Conservation (phyloP, 2,888 invertebrate genomes). For the Nymphalis urticae region DNA sequence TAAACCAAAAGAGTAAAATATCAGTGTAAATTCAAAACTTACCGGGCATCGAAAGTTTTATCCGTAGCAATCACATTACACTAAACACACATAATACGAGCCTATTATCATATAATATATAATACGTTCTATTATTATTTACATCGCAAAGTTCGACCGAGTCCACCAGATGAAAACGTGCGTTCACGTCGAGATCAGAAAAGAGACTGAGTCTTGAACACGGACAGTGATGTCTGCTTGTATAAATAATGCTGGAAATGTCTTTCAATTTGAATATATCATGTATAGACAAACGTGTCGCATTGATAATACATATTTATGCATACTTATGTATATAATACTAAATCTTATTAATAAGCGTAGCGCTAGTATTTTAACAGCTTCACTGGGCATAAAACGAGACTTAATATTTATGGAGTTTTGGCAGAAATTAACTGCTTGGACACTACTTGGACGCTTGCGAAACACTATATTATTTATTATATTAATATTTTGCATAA, state of each 20-base stretch:
- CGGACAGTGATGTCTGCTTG: neutral
- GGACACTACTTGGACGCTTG: too few species aligned
- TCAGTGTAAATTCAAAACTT: slow-evolving; percentile 14
- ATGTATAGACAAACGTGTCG: too few species aligned
- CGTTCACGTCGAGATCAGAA: slow-evolving; percentile 14
- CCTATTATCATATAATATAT: neutral
- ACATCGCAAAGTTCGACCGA: slow-evolving; percentile 20
- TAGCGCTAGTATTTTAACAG: too few species aligned
- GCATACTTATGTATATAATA: too few species aligned
- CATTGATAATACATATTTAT: too few species aligned
- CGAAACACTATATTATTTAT: too few species aligned
- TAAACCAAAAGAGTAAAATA: too few species aligned
- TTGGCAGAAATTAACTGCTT: too few species aligned
- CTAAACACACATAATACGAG: slow-evolving; percentile 4
- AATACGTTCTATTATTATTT: neutral
- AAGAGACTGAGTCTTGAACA: slow-evolving; percentile 10
- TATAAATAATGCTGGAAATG: neutral
- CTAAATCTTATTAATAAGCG: too few species aligned
- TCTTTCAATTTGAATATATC: neutral
- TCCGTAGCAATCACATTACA: slow-evolving; percentile 30
- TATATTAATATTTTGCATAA: too few species aligned
- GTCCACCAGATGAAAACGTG: neutral
- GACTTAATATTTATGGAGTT: too few species aligned
- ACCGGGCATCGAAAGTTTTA: slow-evolving; percentile 40
- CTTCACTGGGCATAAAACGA: too few species aligned